A percentile compares a stretch with the other conserved stretches of the same genome.
Conservation (phyloP, 2,888 invertebrate species). For the Drosophila lutescens region DNA sequence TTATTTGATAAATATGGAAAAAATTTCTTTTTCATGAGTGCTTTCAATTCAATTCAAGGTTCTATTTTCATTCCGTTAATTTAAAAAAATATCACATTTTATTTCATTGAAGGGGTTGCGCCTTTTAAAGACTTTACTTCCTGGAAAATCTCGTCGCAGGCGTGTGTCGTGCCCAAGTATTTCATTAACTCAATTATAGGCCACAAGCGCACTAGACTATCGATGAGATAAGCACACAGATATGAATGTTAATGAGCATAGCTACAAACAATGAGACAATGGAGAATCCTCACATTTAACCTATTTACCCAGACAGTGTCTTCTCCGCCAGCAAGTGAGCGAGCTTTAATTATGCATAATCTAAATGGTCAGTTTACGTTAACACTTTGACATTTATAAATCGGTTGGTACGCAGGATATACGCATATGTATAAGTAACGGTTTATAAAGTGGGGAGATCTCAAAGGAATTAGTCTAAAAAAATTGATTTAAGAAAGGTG, state of each 20-base stretch:
- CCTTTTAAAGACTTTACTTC: no score
- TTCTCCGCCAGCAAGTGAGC: constrained; percentile 20
- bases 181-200: constrained; percentile 57
- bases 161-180: not conserved
- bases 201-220: constrained; percentile 34
- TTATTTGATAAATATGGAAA: not conserved
- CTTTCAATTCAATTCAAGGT: no score
- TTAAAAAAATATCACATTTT: no score
- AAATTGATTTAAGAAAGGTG: no score
- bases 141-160: not conserved
- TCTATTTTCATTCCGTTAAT: no score
- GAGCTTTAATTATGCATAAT: constrained; percentile 69
- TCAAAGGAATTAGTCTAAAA: no score
- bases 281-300: constrained; percentile 35
- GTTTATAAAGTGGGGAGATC: not conserved
- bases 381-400: constrained; percentile 54
- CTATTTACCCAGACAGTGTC: constrained; percentile 19
- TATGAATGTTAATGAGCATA: constrained; percentile 34
- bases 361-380: constrained; percentile 53
- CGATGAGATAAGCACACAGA: constrained; percentile 12
- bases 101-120: no score
- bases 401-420: not conserved
- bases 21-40: not conserved
- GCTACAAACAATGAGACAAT: constrained; percentile 35
- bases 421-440: not conserved